Evolutionary conservation across 2,888 invertebrate species (phyloP), one percentile per base, ranked within the genome.

Genomic region (Monochamus alternatus): DNA sequence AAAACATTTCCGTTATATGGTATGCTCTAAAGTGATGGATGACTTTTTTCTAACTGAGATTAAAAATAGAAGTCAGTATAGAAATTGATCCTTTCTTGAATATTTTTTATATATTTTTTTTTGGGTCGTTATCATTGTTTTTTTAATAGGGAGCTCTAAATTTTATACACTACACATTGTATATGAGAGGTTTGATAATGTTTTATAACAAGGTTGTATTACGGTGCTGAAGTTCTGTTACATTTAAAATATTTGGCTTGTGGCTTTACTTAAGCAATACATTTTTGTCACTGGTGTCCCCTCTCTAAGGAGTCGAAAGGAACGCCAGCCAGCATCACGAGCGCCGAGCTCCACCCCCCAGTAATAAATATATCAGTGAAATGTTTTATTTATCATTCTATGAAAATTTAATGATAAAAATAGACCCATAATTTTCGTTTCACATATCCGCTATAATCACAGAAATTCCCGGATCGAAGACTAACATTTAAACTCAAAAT

Each of bases 301-400:
- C 76, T 78, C 77, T 68, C 70, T 38, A 55, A 58, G 12, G 47
- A 72, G 60, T 31, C 32, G 8, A 62, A 77, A 67, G 62, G 22
- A 60, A 30, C 70, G 63, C 60, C 74, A 22, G 66, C 66, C 32
- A 73, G 63, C 63, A 64, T 22, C 74, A 51, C 60, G 52, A 22
- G 66, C 75, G 66, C 74, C 75, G 74, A n/a, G 77, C 81, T 81
- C 81, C 81, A 82, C 81, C 81, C 82, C 82, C 69, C 81, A 69
- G 74, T 74, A 72, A 76, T 73, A 79, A 74, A 76, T 73, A 79
- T 75, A 76, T 76, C 75, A 62, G 58, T 77, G 74, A 74, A 44
- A 64, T 74, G 59, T 73, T 62, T 70, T 62, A 73, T 75, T 76
- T 69, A 63, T 64, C 55, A 65, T 62, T 65, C 70, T 44, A 75